Percentiles rank a stretch among this genome's conserved stretches.
These are phyloP conservation scores for Neoitamus cyanurus DNA, from an alignment of 2,888 invertebrate genomes.

Conservation along the genomic window DNA sequence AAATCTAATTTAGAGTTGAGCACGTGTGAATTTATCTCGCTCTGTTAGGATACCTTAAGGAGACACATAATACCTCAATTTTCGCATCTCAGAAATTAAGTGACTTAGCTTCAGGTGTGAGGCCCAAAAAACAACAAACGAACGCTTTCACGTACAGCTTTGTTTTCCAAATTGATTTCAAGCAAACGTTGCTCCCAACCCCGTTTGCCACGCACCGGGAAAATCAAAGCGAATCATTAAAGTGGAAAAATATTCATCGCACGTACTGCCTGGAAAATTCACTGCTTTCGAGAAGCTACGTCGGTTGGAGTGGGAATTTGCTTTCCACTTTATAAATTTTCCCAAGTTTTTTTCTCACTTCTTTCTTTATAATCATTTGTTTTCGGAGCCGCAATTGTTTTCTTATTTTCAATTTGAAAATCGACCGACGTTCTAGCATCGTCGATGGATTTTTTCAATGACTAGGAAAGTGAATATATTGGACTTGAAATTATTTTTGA, in stretches of 20 bases:
- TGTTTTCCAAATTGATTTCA: not conserved
- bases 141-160: not conserved
- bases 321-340: not conserved
- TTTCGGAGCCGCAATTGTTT: not conserved
- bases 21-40: not conserved
- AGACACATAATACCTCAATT: not conserved
- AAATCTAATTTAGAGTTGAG: not conserved
- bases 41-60: not conserved
- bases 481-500: not conserved
- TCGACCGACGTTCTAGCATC: not conserved
- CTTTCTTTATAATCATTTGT: not conserved
- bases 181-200: not conserved
- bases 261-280: not conserved
- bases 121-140: not conserved
- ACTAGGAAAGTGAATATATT: not conserved
- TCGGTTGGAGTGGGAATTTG: not conserved
- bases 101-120: not conserved
- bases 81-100: not conserved
- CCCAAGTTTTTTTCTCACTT: not conserved
- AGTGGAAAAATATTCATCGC: not conserved
- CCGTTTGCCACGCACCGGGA: not conserved
- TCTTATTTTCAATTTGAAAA: not conserved
- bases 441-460: not conserved
- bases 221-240: not conserved
- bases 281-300: not conserved